Evolutionary conservation across 2,113 vertebrate species (phyloP).

Genomic region (Actenoides hombroni): DNA sequence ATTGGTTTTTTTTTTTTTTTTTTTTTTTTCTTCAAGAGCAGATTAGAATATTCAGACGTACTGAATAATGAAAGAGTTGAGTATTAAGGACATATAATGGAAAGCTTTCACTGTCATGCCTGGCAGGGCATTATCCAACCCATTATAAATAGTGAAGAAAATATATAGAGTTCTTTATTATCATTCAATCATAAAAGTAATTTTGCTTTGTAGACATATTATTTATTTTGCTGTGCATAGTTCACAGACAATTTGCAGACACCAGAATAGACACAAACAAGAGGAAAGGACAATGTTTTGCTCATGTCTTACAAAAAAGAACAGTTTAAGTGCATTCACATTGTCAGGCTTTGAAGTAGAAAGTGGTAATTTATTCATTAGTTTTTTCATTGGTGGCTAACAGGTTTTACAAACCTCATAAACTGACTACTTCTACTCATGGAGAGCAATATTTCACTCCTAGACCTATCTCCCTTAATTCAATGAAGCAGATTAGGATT

Average conservation of each 20-base stretch:
- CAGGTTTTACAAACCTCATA: neutral
- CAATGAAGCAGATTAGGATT: neutral
- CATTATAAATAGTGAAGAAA: slow-evolving; percentile 22
- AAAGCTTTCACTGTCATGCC: slow-evolving; percentile 27
- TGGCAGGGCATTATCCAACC: slow-evolving; percentile 12
- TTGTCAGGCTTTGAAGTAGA: neutral
- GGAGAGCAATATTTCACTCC: neutral
- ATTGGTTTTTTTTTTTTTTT: neutral
- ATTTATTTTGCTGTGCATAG: neutral
- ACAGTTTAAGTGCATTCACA: neutral
- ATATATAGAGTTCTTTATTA: neutral
- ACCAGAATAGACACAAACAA: neutral
- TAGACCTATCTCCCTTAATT: neutral
- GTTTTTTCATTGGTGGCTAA: neutral
- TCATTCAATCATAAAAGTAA: neutral
- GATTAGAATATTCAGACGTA: slow-evolving; percentile 52
- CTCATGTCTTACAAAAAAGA: neutral
- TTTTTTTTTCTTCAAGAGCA: neutral
- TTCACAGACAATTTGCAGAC: neutral
- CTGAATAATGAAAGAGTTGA: slow-evolving; percentile 55
- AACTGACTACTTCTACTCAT: neutral
- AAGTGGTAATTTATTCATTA: neutral
- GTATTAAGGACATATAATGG: slow-evolving; percentile 41
- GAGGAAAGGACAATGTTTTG: neutral
- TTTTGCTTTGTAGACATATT: neutral